These are phyloP conservation scores for Sphaerophoria rueppellii DNA, from an alignment of 2,888 invertebrate genomes.

Conservation along the genomic window DNA sequence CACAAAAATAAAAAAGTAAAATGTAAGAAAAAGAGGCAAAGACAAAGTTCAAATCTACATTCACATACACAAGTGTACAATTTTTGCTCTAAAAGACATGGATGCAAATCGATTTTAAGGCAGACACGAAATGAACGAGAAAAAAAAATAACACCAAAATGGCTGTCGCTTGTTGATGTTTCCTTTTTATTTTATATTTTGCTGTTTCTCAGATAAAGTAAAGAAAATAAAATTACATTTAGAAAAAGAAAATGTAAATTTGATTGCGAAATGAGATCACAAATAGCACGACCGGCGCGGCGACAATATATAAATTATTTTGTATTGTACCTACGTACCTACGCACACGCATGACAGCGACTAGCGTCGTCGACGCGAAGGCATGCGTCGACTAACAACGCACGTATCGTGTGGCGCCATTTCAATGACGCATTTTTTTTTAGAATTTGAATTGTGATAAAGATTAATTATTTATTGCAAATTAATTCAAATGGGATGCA, in stretches of 20 bases:
- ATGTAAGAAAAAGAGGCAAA: slow-evolving; percentile 23
- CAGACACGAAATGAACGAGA: slow-evolving; percentile 64
- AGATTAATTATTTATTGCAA: slow-evolving; percentile 8
- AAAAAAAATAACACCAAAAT: slow-evolving; percentile 60
- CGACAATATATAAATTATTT: not conserved
- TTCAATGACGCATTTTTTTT: slow-evolving; percentile 23
- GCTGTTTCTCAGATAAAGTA: slow-evolving; percentile 19
- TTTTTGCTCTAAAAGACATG: slow-evolving; percentile 50
- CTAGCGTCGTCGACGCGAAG: too few species aligned
- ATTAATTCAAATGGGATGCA: not conserved
- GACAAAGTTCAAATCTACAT: slow-evolving; percentile 16
- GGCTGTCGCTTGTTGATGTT: slow-evolving; percentile 37
- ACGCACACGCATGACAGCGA: not conserved
- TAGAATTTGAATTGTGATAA: slow-evolving; percentile 19
- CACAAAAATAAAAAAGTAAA: slow-evolving; percentile 49
- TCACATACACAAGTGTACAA: slow-evolving; percentile 15
- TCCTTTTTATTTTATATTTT: not conserved
- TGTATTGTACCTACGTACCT: slow-evolving; percentile 13
- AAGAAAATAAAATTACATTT: slow-evolving; percentile 16
- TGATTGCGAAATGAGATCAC: slow-evolving; percentile 54
- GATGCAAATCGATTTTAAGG: slow-evolving; percentile 73
- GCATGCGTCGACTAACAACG: too few species aligned
- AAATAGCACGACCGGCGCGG: slow-evolving; percentile 25
- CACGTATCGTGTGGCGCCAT: slow-evolving; percentile 5
- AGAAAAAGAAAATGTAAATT: slow-evolving; percentile 39